Conservation (phyloP, 2,888 invertebrate species). For the Pterostichus madidus region DNA sequence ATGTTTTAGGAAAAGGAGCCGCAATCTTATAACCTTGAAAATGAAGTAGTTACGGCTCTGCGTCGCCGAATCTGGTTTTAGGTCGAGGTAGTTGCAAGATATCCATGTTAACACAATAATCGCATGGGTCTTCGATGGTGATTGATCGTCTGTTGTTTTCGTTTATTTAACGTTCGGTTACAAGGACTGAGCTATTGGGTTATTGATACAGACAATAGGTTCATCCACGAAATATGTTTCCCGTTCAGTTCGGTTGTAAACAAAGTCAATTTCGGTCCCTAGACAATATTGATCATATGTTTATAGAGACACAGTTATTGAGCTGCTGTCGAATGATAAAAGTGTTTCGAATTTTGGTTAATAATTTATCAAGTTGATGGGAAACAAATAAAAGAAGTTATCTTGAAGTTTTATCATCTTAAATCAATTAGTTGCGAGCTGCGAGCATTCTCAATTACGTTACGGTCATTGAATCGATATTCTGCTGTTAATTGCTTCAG, state of each 20-base stretch:
- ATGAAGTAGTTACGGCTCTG: no score
- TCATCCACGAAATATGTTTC: conserved; percentile 32
- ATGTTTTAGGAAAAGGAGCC: no score
- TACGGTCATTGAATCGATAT: neutral
- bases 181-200: conserved; percentile 9
- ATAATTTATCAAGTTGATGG: neutral
- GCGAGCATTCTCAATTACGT: neutral
- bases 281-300: conserved; percentile 32
- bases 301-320: neutral
- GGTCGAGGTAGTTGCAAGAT: conserved; percentile 7
- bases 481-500: neutral
- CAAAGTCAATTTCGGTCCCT: conserved; percentile 6
- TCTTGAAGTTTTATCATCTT: neutral
- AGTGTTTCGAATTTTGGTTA: no score
- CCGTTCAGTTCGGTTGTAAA: conserved; percentile 19
- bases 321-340: neutral
- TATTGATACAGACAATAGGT: conserved; percentile 38
- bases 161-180: conserved; percentile 9
- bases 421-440: neutral
- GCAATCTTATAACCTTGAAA: no score
- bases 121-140: conserved; percentile 14
- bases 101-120: conserved; percentile 21
- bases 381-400: neutral
- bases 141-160: conserved; percentile 46
- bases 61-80: neutral